phyloP scores from a whole-genome alignment of 2,797 vertebrate genomes.

The Brachyrhaphis roseni region DNA sequence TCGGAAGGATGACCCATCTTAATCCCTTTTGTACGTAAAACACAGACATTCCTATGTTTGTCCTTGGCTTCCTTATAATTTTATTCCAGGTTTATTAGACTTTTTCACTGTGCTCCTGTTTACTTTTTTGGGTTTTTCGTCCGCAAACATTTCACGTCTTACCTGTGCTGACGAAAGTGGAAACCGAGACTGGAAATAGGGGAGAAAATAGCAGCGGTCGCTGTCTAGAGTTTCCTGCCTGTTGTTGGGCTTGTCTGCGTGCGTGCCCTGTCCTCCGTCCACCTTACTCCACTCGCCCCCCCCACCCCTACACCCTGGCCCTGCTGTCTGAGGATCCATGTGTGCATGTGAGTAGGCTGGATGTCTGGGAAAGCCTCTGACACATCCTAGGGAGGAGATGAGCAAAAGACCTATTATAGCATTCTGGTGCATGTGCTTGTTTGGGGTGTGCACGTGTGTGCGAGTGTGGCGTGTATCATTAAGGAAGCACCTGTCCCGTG shows the following conservation, averaged over 20 bases:
- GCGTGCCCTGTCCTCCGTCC: conserved; percentile 80
- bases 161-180: conserved; percentile 63
- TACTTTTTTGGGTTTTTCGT: conserved; percentile 12
- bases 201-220: conserved; percentile 69
- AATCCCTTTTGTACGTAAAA: conserved; percentile 60
- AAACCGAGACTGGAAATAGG: conserved; percentile 62
- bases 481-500: conserved; percentile 97
- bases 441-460: conserved; percentile 47
- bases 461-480: conserved; percentile 66
- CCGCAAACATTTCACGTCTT: conserved; percentile 31
- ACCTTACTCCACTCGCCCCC: conserved; percentile 62
- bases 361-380: conserved; percentile 82
- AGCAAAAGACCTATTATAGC: conserved; percentile 73
- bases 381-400: conserved; percentile 80
- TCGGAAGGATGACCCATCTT: conserved; percentile 62
- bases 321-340: conserved; percentile 72
- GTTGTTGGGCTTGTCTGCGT: conserved; percentile 71
- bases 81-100: conserved; percentile 56
- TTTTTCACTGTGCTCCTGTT: conserved; percentile 39
- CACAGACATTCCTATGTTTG: conserved; percentile 50
- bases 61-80: conserved; percentile 46
- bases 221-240: conserved; percentile 79
- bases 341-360: conserved; percentile 61
- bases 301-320: conserved; percentile 28
- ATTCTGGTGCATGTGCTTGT: conserved; percentile 55